Evolutionary conservation across 2,797 vertebrate genomes (phyloP).

Genomic region (Diglossa cyanea): DNA sequence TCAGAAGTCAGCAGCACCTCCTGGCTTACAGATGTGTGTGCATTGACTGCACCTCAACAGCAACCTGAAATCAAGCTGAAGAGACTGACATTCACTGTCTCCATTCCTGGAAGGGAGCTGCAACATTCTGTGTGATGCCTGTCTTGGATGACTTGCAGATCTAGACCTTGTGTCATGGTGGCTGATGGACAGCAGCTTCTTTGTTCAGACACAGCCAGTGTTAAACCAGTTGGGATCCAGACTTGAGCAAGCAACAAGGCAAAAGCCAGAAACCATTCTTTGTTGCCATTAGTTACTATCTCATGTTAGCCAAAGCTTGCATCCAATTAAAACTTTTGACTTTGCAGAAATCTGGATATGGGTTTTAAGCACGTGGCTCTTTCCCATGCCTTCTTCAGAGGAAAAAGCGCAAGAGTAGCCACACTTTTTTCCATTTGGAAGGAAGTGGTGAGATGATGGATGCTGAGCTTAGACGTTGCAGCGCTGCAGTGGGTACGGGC

Average conservation of each 20-base stretch:
- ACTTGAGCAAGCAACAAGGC: background rate
- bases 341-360: background rate
- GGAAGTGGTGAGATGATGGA: accelerated
- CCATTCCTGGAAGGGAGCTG: background rate
- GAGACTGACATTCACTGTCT: too few relatives aligned
- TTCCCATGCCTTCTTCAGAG: background rate
- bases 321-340: background rate
- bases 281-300: background rate
- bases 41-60: background rate
- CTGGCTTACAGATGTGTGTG: background rate
- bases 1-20: background rate
- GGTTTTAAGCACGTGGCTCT: background rate
- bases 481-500: accelerated
- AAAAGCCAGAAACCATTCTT: background rate
- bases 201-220: background rate
- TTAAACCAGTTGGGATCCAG: background rate
- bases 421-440: background rate
- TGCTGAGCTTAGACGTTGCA: accelerated
- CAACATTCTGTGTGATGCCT: background rate
- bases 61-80: background rate
- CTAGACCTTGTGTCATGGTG: background rate
- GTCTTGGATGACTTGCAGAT: background rate
- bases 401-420: background rate
- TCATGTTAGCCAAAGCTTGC: background rate
- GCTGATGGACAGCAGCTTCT: background rate